These are phyloP conservation scores for Cyclura pinguis DNA, from an alignment of 2,797 vertebrate species.

Conservation along the genomic window DNA sequence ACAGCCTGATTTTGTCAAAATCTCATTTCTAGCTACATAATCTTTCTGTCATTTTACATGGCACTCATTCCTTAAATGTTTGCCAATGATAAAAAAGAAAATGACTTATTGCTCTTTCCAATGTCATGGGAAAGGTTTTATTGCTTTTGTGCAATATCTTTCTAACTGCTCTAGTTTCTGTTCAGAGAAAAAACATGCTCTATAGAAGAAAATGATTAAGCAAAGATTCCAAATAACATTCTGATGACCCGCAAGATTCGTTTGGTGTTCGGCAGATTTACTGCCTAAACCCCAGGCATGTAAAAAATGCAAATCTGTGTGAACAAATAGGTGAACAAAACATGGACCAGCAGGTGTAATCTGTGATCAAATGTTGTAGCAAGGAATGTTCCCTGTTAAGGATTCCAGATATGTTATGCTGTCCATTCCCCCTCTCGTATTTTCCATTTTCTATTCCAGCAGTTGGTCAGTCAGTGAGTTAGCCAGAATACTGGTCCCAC, in stretches of 20 bases:
- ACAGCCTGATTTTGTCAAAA: slow-evolving; percentile 15
- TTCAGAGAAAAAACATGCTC: neutral
- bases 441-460: neutral
- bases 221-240: neutral
- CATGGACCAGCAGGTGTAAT: neutral
- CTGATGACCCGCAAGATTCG: neutral
- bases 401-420: neutral
- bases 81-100: neutral
- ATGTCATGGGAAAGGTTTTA: neutral
- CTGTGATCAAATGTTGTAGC: neutral
- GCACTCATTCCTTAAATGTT: neutral
- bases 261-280: neutral
- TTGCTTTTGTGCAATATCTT: neutral
- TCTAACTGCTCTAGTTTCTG: neutral
- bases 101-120: neutral
- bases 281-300: neutral
- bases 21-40: slow-evolving; percentile 8
- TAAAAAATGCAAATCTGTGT: neutral
- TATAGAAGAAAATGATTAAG: neutral
- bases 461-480: neutral
- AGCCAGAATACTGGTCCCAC: neutral
- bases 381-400: neutral
- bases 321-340: neutral
- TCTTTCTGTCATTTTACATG: slow-evolving; percentile 15
- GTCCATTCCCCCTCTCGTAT: neutral